Evolutionary conservation across 2,888 invertebrate species (phyloP), one percentile per base, ranked within the genome.

Genomic region (Agrotis ipsilon): DNA sequence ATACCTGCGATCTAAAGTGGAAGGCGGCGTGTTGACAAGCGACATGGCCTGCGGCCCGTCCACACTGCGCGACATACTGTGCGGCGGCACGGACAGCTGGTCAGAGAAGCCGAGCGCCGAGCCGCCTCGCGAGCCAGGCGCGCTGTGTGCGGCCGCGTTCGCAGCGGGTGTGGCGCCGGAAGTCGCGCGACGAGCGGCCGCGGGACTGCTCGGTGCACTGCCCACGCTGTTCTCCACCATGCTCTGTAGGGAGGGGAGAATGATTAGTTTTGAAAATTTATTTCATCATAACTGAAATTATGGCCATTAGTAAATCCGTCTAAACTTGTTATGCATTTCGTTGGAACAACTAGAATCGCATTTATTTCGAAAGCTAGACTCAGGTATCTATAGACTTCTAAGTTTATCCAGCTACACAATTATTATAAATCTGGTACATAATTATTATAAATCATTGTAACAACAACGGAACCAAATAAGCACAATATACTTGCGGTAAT

Each of bases 121-220:
- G 79, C 95, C 94, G 81, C 96, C 96, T 75, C 96, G 94, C 54
- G 96, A 95, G 91, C 88, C 76, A n/a, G 84, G 84, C 60, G 84
- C 85, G 96, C 79, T 74, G 71, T 93, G 81, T 64, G 68, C 72
- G 88, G 91, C 78, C 18, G 62, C 63, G 9, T 80, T 45, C 64
- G 81, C 75, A 73, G 80, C 79, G 69, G 0, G 7, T 45, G 72
- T 14, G 6, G n/a, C 83, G 76, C 51, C 27, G 0, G 74, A 76
- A 18, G 68, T 74, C 32, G 77, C 78, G 48, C 92, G 91, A 66
- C 91, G 91, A 54, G 82, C 78, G 43, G 88, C 72, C 55, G 88
- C 88, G 57, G 96, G 96, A 81, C 97, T 97, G 88, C 94, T 97
- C 52, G 97, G 97, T 45, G 97, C 97, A 86, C 97, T 97, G 85